These are phyloP conservation scores for Fistularia commersonii DNA, from an alignment of 2,797 vertebrate genomes.

Conservation along the genomic window DNA sequence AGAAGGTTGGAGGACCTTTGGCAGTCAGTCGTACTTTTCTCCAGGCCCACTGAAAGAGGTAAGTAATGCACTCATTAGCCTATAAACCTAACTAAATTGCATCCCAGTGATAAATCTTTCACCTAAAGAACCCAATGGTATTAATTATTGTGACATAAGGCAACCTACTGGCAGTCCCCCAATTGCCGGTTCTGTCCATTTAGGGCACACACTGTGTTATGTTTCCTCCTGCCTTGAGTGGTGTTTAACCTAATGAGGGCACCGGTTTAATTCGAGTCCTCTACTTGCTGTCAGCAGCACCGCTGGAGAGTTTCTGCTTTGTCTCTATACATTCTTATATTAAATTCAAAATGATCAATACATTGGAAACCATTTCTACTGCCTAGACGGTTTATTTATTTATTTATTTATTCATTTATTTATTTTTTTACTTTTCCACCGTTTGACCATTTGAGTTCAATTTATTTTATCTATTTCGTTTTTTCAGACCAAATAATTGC, in stretches of 20 bases:
- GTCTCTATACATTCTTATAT: too few relatives aligned
- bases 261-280: conserved; percentile 35
- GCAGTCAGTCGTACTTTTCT: conserved; percentile 17
- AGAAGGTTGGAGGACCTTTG: conserved; percentile 22
- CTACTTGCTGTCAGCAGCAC: conserved; percentile 58
- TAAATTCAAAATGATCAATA: too few relatives aligned
- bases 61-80: conserved; percentile 55
- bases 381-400: conserved; percentile 9
- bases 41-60: conserved; percentile 50
- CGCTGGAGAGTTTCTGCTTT: conserved; percentile 40
- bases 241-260: conserved; percentile 45
- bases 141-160: conserved; percentile 51
- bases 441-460: too few relatives aligned
- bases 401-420: too few relatives aligned
- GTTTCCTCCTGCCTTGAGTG: conserved; percentile 21
- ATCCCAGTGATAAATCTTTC: conserved; percentile 25
- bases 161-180: conserved; percentile 30
- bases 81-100: conserved; percentile 39
- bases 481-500: too few relatives aligned
- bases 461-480: too few relatives aligned
- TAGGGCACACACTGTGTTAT: conserved; percentile 28
- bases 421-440: too few relatives aligned
- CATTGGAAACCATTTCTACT: conserved; percentile 11
- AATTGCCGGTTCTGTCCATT: conserved; percentile 25
- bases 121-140: conserved; percentile 20